phyloP scores from a whole-genome alignment of 2,888 invertebrate genomes.

The Phyllotreta striolata region DNA sequence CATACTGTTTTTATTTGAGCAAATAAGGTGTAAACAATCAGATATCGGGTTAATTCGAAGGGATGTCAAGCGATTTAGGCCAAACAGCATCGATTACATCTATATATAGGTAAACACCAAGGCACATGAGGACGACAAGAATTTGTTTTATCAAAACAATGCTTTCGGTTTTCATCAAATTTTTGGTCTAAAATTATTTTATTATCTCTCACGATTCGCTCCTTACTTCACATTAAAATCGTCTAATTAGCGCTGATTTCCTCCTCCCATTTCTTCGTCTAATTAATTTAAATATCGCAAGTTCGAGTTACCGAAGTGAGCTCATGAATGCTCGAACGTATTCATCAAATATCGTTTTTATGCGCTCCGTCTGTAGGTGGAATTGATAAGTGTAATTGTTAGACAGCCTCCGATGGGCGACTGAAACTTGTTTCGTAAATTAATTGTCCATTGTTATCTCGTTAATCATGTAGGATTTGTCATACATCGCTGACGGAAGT shows the following conservation, averaged over 20 bases:
- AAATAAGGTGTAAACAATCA: constrained; percentile 8
- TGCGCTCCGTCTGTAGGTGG: constrained; percentile 12
- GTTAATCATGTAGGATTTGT: constrained; percentile 26
- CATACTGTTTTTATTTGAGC: constrained; percentile 3
- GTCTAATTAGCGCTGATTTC: no score
- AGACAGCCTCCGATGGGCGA: constrained; percentile 22
- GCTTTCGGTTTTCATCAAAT: background rate
- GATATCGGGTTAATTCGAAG: background rate
- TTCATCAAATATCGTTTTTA: constrained; percentile 21
- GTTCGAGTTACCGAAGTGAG: constrained; percentile 9
- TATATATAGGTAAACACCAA: constrained; percentile 9
- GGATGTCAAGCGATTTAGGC: constrained; percentile 13
- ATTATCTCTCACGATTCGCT: no score
- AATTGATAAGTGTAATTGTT: constrained; percentile 26
- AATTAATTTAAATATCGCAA: constrained; percentile 16
- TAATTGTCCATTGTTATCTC: constrained; percentile 25
- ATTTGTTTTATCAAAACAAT: constrained; percentile 12
- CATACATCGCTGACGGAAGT: constrained; percentile 22
- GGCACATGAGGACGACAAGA: constrained; percentile 20
- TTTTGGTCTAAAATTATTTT: no score
- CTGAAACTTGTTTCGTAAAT: constrained; percentile 23
- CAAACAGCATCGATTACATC: constrained; percentile 7
- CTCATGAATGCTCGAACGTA: constrained; percentile 17
- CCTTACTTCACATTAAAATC: no score
- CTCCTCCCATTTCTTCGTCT: background rate